Evolutionary conservation across 2,797 vertebrate genomes (phyloP), one percentile per base, ranked within the genome.

Genomic region (Sebastes iracundus): DNA sequence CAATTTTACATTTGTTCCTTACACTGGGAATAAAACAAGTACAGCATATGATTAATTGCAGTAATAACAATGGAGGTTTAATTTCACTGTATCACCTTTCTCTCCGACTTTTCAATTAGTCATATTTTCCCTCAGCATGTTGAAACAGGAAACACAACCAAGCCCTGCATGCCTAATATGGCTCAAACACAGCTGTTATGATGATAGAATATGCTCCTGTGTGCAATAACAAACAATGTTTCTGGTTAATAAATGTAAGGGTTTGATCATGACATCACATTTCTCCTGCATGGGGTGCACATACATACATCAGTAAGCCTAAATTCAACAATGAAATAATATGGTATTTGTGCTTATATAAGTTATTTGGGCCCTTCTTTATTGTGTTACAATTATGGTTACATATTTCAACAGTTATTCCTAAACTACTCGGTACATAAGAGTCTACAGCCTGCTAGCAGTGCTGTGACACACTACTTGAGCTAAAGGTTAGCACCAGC

Each of bases 21-120:
- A 67, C 70, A 46, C 69, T 80, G 56, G 77, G 68, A 33, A 42
- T 42, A 42, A 92, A 94, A 93, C 82, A 91, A 72, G 88, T 86
- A 83, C 78, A 76, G 20, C 80, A 80, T 56, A 76, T 92, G 93
- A 94, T 89, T 90, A 88, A 94, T 85, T 91, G 82, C 81, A 85
- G 35, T 58, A 89, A 93, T 73, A 93, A 88, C 85, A 91, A 75
- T 20, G 22, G 61, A 60, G 82, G 75, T 80, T 87, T 88, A 20
- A 82, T 82, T 92, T 80, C 32, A 74, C 75, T 69, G 68, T 79
- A 77, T 89, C 82, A 62, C 68, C n/a, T 90, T 87, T 89, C 87
- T 82, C 42, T 80, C 32, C 9, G 1, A 68, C 64, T 79, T 84
- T 85, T 85, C 46, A 87, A 77, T 90, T 67, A 81, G 80, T 77